These are phyloP conservation scores for Eunapius fragilis DNA, from an alignment of 37 sponge, comb jelly and placozoan species.

Conservation along the genomic window DNA sequence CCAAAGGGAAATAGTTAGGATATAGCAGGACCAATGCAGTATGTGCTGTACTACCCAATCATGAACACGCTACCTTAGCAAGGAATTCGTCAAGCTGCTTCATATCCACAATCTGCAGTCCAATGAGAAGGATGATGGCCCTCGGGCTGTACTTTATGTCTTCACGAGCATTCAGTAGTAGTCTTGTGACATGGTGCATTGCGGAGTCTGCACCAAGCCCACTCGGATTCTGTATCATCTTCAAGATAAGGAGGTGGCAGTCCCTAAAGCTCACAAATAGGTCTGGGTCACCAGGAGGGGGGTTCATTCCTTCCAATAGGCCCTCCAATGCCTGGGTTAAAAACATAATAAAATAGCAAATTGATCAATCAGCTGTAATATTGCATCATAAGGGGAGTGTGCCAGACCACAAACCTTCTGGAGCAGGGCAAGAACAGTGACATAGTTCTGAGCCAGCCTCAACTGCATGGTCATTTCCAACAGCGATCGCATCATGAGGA, in stretches of 20 bases:
- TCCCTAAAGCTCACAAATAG: slow-evolving; percentile 88
- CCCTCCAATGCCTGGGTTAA: slow-evolving; percentile 73
- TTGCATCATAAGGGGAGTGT: too few relatives aligned
- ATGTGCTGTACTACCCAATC: background rate
- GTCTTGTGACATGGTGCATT: slow-evolving; percentile 64
- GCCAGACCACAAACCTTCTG: slow-evolving; percentile 68
- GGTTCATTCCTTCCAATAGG: slow-evolving; percentile 92
- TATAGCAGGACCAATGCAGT: too few relatives aligned
- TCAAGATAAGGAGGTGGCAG: slow-evolving; percentile 82
- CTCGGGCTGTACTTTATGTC: slow-evolving; percentile 96
- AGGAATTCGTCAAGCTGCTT: slow-evolving; percentile 86
- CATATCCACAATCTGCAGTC: slow-evolving; percentile 91
- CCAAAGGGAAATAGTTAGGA: background rate
- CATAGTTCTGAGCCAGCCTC: slow-evolving; percentile 57
- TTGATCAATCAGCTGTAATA: too few relatives aligned
- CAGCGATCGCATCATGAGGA: slow-evolving; percentile 76
- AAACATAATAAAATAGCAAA: too few relatives aligned
- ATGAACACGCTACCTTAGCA: slow-evolving; percentile 72
- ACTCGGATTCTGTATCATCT: slow-evolving; percentile 68
- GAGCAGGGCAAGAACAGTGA: slow-evolving; percentile 71
- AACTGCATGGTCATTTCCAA: slow-evolving; percentile 75
- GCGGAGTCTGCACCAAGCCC: slow-evolving; percentile 54
- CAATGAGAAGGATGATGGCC: slow-evolving; percentile 92
- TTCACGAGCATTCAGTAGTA: slow-evolving; percentile 82
- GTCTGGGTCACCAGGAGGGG: slow-evolving; percentile 86